phyloP scores from a whole-genome alignment of 2,797 vertebrate genomes.

The Pagetopsis macropterus region DNA sequence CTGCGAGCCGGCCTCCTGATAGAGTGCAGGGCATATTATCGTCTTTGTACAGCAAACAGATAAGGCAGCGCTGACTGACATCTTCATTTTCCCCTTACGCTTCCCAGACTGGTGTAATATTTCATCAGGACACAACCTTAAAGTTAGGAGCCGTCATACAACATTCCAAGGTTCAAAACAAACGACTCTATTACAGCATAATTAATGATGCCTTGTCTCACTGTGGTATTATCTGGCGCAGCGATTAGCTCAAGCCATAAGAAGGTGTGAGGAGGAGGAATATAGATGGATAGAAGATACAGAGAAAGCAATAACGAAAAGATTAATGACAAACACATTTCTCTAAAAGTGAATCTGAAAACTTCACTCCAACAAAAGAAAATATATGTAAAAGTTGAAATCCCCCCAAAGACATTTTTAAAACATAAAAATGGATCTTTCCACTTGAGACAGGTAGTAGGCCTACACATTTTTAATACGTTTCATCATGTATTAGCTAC shows the following conservation, averaged over 20 bases:
- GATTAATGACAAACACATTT: constrained; percentile 10
- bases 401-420: constrained; percentile 17
- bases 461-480: no score
- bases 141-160: constrained; percentile 44
- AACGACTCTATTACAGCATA: constrained; percentile 26
- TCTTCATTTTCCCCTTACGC: constrained; percentile 47
- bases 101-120: constrained; percentile 49
- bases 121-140: constrained; percentile 56
- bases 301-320: not conserved
- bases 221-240: constrained; percentile 31
- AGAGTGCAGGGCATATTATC: constrained; percentile 22
- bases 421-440: constrained; percentile 25
- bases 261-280: not conserved
- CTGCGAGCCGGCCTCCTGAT: constrained; percentile 5
- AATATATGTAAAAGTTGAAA: not conserved
- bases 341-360: constrained; percentile 11
- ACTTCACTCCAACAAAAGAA: constrained; percentile 24
- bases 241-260: constrained; percentile 1
- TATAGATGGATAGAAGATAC: not conserved
- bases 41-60: constrained; percentile 35
- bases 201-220: constrained; percentile 33
- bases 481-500: no score
- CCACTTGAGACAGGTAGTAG: not conserved
- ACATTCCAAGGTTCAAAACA: constrained; percentile 42
- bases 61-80: constrained; percentile 41